Conservation (phyloP, 2,797 vertebrate species). For the Gorsachius magnificus region DNA sequence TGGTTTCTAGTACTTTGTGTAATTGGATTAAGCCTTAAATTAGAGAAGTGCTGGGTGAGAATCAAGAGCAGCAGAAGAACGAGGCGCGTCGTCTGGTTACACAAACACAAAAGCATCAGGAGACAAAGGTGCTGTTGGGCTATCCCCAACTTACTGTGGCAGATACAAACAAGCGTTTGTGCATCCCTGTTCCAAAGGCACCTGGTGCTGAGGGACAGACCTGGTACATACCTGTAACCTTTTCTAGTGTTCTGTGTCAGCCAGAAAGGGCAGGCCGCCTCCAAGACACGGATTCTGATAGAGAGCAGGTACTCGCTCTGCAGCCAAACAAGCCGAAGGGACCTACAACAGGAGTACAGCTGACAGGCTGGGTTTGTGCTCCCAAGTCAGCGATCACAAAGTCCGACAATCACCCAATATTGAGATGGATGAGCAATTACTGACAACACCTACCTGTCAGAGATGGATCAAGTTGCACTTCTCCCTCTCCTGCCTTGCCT, state of each 20-base stretch:
- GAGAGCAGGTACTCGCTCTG: background rate
- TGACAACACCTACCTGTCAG: background rate
- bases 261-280: background rate
- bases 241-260: background rate
- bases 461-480: background rate
- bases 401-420: background rate
- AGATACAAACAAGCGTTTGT: background rate
- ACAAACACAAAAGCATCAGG: background rate
- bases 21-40: slow-evolving; percentile 33
- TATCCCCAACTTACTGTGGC: background rate
- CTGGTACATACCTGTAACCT: background rate
- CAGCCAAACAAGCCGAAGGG: background rate
- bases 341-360: background rate
- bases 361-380: background rate
- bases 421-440: background rate
- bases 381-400: background rate
- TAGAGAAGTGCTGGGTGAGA: slow-evolving; percentile 29
- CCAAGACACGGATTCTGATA: background rate
- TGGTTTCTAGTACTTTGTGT: background rate
- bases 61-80: background rate
- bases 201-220: background rate
- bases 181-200: background rate
- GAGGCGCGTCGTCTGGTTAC: background rate
- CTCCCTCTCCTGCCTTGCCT: background rate
- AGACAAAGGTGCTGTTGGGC: background rate